phyloP scores from a whole-genome alignment of 2,113 vertebrate genomes.

The Nymphicus hollandicus region DNA sequence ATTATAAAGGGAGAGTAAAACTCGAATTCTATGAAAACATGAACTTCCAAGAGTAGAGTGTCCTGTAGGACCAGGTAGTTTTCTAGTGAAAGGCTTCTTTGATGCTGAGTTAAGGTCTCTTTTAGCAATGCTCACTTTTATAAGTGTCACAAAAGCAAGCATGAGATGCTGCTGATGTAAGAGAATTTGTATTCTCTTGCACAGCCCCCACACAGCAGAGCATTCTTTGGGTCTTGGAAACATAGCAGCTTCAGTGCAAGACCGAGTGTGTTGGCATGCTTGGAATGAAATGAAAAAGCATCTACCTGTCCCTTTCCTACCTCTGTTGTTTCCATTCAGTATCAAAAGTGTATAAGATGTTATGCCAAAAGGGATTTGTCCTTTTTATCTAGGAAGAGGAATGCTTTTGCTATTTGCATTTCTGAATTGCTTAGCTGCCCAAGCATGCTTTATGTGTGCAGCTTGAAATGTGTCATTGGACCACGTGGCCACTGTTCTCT shows the following conservation, averaged over 20 bases:
- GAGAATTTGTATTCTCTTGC: conserved; percentile 29
- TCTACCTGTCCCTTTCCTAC: conserved; percentile 25
- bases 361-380: conserved; percentile 95
- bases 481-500: conserved; percentile 87
- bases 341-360: conserved; percentile 77
- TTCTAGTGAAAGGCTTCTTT: background rate
- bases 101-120: background rate
- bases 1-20: background rate
- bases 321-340: conserved; percentile 40
- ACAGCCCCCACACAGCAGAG: background rate
- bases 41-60: background rate
- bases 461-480: conserved; percentile 90
- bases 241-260: background rate
- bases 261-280: conserved; percentile 3
- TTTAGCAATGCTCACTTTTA: background rate
- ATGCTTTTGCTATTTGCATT: conserved; percentile 88
- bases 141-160: background rate
- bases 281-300: conserved; percentile 41
- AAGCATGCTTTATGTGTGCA: conserved; percentile 89
- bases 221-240: background rate
- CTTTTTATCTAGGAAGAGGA: conserved; percentile 86
- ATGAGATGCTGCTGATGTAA: background rate
- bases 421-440: conserved; percentile 96
- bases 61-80: background rate
- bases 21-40: background rate